Evolutionary conservation across 92 coral and sea anemone species (phyloP).

Genomic region (Epizoanthus rinbou): DNA sequence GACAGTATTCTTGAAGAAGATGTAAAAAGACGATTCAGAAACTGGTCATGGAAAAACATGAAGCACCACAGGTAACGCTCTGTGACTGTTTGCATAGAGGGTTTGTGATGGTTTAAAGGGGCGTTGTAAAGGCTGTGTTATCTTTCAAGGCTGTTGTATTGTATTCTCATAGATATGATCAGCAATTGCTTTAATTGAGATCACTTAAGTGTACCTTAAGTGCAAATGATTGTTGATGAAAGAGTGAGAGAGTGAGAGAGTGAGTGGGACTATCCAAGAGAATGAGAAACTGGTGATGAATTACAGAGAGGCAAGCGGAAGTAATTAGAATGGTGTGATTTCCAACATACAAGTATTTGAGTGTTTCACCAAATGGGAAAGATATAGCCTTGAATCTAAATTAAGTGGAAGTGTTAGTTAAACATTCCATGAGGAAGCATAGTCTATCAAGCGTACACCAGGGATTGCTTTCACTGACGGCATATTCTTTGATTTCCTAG

Average conservation of each 20-base stretch:
- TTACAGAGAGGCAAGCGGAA: no score
- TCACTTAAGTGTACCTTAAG: no score
- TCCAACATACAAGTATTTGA: no score
- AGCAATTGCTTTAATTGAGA: background rate
- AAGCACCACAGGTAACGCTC: constrained; percentile 76
- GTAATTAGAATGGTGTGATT: no score
- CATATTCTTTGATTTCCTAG: constrained; percentile 34
- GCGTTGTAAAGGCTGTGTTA: no score
- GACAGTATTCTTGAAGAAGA: constrained; percentile 84
- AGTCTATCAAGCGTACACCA: background rate
- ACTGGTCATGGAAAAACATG: constrained; percentile 96
- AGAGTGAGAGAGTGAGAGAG: no score
- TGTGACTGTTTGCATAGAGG: background rate
- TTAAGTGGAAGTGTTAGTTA: background rate
- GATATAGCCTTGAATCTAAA: background rate
- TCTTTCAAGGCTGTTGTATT: no score
- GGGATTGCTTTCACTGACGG: background rate
- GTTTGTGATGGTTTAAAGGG: background rate
- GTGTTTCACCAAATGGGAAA: background rate
- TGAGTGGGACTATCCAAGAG: no score
- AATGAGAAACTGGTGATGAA: no score
- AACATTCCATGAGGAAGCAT: no score
- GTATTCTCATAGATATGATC: background rate
- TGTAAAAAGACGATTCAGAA: constrained; percentile 72
- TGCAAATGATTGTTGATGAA: no score